Conservation (phyloP, 2,113 vertebrate genomes). For the Kryptolebias marmoratus region DNA sequence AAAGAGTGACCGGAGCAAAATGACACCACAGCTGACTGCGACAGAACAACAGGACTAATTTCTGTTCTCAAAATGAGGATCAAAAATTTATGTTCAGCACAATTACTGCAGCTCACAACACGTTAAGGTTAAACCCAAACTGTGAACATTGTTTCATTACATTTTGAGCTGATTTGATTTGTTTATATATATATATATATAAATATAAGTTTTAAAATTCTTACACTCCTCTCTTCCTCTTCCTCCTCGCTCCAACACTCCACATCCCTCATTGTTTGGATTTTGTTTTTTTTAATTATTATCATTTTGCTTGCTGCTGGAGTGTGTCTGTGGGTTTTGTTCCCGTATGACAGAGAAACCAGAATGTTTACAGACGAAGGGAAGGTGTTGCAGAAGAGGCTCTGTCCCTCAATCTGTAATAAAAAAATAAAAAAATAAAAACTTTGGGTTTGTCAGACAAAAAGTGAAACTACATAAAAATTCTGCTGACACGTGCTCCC, state of each 20-base stretch:
- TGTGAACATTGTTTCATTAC: neutral
- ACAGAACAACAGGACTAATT: too few relatives aligned
- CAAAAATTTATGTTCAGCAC: neutral
- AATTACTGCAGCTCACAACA: neutral
- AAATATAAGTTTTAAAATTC: constrained; percentile 13
- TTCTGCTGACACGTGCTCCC: neutral
- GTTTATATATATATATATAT: neutral
- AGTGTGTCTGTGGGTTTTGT: constrained; percentile 67
- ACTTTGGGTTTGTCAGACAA: neutral
- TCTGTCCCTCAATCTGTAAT: constrained; percentile 10
- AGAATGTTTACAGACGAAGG: constrained; percentile 63
- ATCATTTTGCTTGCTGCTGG: constrained; percentile 37
- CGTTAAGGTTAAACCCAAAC: neutral
- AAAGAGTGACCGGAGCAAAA: too few relatives aligned
- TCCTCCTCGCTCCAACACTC: constrained; percentile 12
- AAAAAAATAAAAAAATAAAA: neutral
- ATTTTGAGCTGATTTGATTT: constrained; percentile 4
- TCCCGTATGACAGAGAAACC: constrained; percentile 74
- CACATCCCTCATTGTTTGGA: constrained; percentile 34
- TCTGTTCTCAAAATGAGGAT: neutral
- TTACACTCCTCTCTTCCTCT: neutral
- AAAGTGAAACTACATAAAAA: neutral
- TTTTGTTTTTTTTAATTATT: constrained; percentile 35
- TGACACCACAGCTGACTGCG: too few relatives aligned
- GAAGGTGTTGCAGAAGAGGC: constrained; percentile 17